Conservation (phyloP, 2,888 invertebrate genomes). For the Strigamia crassipes region DNA sequence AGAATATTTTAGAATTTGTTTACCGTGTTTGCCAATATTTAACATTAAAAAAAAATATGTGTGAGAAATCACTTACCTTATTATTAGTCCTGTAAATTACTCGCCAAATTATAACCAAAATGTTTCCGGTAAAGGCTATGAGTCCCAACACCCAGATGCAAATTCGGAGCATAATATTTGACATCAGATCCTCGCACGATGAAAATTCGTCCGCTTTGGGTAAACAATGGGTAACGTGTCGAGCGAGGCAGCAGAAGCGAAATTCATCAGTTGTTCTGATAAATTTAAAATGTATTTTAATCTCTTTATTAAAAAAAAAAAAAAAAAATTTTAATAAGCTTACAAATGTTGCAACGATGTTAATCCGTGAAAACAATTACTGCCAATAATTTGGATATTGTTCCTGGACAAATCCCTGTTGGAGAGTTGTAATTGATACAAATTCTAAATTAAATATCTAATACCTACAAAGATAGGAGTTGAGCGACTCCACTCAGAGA, state of each 20-base stretch:
- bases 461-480: constrained; percentile 51
- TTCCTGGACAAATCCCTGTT: constrained; percentile 56
- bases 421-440: constrained; percentile 45
- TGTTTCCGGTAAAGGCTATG: constrained; percentile 58
- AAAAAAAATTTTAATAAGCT: constrained; percentile 52
- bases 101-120: constrained; percentile 59
- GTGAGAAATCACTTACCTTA: no score
- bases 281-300: no score
- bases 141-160: constrained; percentile 59
- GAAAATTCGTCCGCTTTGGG: constrained; percentile 60
- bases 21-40: no score
- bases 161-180: constrained; percentile 58
- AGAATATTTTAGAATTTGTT: no score
- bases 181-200: constrained; percentile 60
- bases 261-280: constrained; percentile 59
- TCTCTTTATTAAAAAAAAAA: no score
- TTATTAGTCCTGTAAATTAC: constrained; percentile 59
- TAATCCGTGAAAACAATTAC: constrained; percentile 56
- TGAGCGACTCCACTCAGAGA: constrained; percentile 53
- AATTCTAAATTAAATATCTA: neutral
- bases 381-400: constrained; percentile 53
- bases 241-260: constrained; percentile 60
- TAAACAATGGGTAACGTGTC: constrained; percentile 55
- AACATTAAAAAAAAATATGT: no score
- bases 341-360: constrained; percentile 54